Evolutionary conservation across 2,113 vertebrate species (phyloP).

Genomic region (Carassius auratus): DNA sequence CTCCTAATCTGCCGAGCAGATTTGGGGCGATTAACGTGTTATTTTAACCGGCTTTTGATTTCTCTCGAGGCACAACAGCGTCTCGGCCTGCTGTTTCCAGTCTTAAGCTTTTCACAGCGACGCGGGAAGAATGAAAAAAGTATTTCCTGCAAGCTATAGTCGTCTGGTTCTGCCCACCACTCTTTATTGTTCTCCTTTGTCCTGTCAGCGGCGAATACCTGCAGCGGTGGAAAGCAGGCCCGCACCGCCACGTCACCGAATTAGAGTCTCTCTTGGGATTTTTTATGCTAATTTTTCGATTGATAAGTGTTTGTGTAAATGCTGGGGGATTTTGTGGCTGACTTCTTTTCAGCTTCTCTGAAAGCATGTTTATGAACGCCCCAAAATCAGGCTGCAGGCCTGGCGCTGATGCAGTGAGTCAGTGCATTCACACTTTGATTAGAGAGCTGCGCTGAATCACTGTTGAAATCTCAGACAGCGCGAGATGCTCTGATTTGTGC

Average conservation of each 20-base stretch:
- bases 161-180: not conserved
- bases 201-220: constrained; percentile 48
- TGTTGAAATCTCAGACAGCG: not conserved
- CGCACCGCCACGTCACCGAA: constrained; percentile 50
- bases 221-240: not conserved
- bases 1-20: constrained; percentile 71
- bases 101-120: constrained; percentile 65
- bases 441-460: not conserved
- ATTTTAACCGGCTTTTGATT: constrained; percentile 74
- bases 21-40: constrained; percentile 73
- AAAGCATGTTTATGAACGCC: not conserved
- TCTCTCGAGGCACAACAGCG: constrained; percentile 62
- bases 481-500: not conserved
- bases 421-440: constrained; percentile 17
- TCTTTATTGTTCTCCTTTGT: constrained; percentile 53
- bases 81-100: constrained; percentile 51
- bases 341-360: constrained; percentile 17
- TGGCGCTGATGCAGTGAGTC: not conserved
- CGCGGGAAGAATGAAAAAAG: not conserved
- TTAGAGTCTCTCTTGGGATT: not conserved
- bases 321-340: not conserved
- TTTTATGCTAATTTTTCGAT: constrained; percentile 7
- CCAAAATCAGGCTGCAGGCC: not conserved
- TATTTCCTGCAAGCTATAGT: constrained; percentile 6
- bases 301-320: constrained; percentile 27